phyloP scores from a whole-genome alignment of 2,797 vertebrate species.

The Melanotaenia pygmaea region DNA sequence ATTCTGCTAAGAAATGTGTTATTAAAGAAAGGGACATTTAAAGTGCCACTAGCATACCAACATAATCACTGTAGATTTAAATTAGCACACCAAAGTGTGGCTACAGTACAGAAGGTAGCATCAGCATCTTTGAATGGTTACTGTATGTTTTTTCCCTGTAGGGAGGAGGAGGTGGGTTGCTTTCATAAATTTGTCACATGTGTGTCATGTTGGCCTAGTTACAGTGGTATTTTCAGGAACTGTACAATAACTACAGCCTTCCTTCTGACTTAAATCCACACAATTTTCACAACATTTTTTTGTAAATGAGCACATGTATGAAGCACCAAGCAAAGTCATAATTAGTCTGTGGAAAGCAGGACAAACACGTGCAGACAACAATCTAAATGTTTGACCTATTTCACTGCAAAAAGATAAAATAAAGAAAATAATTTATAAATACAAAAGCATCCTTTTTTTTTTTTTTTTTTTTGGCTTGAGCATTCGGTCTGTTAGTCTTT shows the following conservation, averaged over 20 bases:
- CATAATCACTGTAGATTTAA: slow-evolving; percentile 28
- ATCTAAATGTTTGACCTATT: slow-evolving; percentile 15
- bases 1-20: too few relatives aligned
- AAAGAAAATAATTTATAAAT: not conserved
- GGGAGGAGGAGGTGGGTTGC: slow-evolving; percentile 24
- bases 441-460: not conserved
- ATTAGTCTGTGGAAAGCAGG: slow-evolving; percentile 12
- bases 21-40: too few relatives aligned
- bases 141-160: slow-evolving; percentile 43
- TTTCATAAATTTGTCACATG: slow-evolving; percentile 66
- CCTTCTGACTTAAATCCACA: slow-evolving; percentile 9
- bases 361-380: slow-evolving; percentile 1
- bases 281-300: slow-evolving; percentile 28
- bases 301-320: not conserved
- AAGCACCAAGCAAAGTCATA: slow-evolving; percentile 1
- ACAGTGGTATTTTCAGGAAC: slow-evolving; percentile 44
- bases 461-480: slow-evolving; percentile 7
- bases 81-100: slow-evolving; percentile 8
- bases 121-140: slow-evolving; percentile 61
- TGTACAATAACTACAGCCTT: slow-evolving; percentile 23
- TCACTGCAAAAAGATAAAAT: not conserved
- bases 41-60: slow-evolving; percentile 20
- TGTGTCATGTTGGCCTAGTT: slow-evolving; percentile 74
- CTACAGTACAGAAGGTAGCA: slow-evolving; percentile 30
- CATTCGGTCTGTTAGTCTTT: slow-evolving; percentile 32